Percentiles rank a stretch among this genome's conserved stretches.
phyloP scores from a whole-genome alignment of 2,888 invertebrate species.

The Emmelina monodactyla region DNA sequence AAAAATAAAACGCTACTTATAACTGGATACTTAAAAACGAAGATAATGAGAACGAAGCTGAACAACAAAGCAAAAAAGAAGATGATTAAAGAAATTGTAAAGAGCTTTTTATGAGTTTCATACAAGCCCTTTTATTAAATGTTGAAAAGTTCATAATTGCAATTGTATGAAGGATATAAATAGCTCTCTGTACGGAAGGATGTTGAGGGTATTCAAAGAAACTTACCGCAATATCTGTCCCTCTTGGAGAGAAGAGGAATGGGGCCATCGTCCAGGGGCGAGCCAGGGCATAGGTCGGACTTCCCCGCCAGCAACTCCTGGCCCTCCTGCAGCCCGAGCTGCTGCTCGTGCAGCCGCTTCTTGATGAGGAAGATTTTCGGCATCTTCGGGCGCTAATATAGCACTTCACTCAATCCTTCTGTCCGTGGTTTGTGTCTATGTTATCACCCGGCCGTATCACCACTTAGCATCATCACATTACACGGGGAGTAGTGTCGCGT shows the following conservation, averaged over 20 bases:
- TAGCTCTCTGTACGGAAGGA: slow-evolving; percentile 10
- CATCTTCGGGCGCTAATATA: slow-evolving; percentile 65
- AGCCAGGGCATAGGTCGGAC: slow-evolving; percentile 68
- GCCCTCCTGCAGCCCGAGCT: slow-evolving; percentile 81
- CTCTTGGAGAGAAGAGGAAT: slow-evolving; percentile 69
- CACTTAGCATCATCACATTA: slow-evolving; percentile 59
- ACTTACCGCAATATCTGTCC: slow-evolving; percentile 55
- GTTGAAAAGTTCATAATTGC: too few species aligned
- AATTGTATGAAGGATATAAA: neutral
- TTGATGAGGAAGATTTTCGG: slow-evolving; percentile 94
- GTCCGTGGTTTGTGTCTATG: slow-evolving; percentile 45
- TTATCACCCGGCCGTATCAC: slow-evolving; percentile 33
- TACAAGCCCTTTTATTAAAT: too few species aligned
- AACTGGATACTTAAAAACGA: neutral
- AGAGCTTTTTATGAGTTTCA: too few species aligned
- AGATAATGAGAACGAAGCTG: neutral
- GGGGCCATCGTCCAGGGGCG: slow-evolving; percentile 66
- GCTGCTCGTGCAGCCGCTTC: slow-evolving; percentile 91
- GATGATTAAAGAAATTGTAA: too few species aligned
- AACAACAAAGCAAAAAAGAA: slow-evolving; percentile 14
- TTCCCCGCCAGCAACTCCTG: slow-evolving; percentile 77
- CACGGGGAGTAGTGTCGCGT: slow-evolving; percentile 55
- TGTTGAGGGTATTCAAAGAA: slow-evolving; percentile 12
- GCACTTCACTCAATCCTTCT: slow-evolving; percentile 56
- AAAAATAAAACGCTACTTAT: slow-evolving; percentile 27